A percentile compares a stretch with the other conserved stretches of the same genome.
These are phyloP conservation scores for Chlamydotis undulata DNA, from an alignment of 2,113 vertebrate genomes.

Conservation along the genomic window DNA sequence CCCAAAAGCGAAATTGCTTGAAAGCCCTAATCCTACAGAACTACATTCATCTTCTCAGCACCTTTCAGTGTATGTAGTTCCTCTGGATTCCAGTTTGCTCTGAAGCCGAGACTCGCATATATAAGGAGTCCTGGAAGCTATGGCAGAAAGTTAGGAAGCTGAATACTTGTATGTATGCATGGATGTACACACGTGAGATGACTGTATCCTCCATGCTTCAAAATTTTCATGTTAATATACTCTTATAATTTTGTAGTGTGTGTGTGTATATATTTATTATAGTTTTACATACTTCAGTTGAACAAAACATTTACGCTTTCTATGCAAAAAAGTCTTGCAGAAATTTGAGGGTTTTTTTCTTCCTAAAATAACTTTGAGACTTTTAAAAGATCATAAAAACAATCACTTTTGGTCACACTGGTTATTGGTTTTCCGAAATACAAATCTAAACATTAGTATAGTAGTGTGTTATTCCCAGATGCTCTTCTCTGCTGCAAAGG, in stretches of 20 bases:
- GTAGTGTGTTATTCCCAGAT: not conserved
- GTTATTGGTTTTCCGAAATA: not conserved
- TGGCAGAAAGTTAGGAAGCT: not conserved
- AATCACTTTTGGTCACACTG: not conserved
- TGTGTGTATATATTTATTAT: not conserved
- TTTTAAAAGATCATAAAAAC: not conserved
- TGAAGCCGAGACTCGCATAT: not conserved
- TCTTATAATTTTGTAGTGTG: not conserved
- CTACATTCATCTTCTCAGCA: not conserved
- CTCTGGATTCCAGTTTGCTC: not conserved
- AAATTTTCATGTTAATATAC: not conserved
- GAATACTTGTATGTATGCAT: fast-evolving
- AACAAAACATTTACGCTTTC: not conserved
- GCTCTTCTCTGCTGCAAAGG: not conserved
- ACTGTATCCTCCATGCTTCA: not conserved
- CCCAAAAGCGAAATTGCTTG: not conserved
- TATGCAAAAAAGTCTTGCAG: not conserved
- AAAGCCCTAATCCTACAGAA: not conserved
- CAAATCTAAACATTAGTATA: not conserved
- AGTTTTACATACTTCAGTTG: not conserved
- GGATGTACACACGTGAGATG: fast-evolving
- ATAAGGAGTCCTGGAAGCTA: not conserved
- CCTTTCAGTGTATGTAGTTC: not conserved
- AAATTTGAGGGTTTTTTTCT: not conserved
- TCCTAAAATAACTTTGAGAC: not conserved